phyloP scores from a whole-genome alignment of 2,797 vertebrate genomes.

The Leptoclinus maculatus region DNA sequence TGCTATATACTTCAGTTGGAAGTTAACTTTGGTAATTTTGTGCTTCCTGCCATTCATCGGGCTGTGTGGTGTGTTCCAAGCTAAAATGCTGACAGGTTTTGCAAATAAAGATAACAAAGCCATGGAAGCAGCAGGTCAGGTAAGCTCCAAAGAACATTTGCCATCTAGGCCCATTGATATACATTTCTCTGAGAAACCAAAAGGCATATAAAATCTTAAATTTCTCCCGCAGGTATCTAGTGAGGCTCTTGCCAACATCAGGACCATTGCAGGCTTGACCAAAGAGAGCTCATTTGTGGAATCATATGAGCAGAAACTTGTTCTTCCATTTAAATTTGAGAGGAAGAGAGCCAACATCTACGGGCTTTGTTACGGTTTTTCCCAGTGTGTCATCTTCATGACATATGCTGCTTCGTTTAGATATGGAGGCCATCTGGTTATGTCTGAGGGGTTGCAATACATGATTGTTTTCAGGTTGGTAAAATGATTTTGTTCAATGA shows the following conservation, averaged over 20 bases:
- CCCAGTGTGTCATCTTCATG: constrained; percentile 86
- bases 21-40: constrained; percentile 83
- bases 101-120: constrained; percentile 84
- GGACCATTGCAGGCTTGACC: constrained; percentile 86
- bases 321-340: constrained; percentile 77
- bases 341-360: constrained; percentile 83
- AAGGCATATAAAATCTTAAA: neutral
- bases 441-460: constrained; percentile 78
- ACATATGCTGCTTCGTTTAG: constrained; percentile 85
- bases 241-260: constrained; percentile 86
- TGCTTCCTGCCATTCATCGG: constrained; percentile 86
- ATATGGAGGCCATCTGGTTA: constrained; percentile 86
- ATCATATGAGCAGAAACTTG: constrained; percentile 78
- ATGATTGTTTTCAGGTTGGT: constrained; percentile 86
- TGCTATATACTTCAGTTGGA: constrained; percentile 89
- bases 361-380: constrained; percentile 84
- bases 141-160: constrained; percentile 42
- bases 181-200: constrained; percentile 1
- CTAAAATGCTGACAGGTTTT: constrained; percentile 86
- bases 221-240: constrained; percentile 80
- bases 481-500: neutral
- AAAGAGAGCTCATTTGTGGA: constrained; percentile 84
- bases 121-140: constrained; percentile 84
- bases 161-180: neutral
- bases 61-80: constrained; percentile 82